Base-by-base conservation (phyloP, 2,113 vertebrate genomes). In the Piliocolobus tephrosceles region DNA sequence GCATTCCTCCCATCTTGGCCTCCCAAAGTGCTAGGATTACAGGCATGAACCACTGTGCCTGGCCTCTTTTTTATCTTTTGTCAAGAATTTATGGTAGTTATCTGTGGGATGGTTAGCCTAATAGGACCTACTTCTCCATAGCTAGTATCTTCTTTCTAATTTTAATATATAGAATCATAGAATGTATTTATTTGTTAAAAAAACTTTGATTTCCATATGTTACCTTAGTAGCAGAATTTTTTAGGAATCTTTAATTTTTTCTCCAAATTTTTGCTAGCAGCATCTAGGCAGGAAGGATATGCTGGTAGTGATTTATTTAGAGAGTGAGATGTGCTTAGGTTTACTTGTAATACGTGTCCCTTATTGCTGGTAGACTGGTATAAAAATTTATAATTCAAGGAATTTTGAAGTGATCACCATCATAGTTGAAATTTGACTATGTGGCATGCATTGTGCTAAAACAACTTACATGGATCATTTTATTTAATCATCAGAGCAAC, bases 141-240 rank as follows among this genome's bases (percentile, higher is more conserved):
- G 27, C 32, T 91, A 22, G 70, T 52, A 55, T 4, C 58, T 78
- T 35, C 50, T 94, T 90, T 88, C 38, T 93, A 57, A 57, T 83
- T 61, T 72, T 96, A 92, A 75, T 88, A 78, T 79, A 11, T 82
- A 84, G 45, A 73, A 27, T 57, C 76, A n/a, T 38, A 45, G 35
- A 47, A 20, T 92, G 22, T 93, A 80, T 95, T 90, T 68, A 64
- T 30, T 47, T 80, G 23, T 88, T 58, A 58, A 88, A 73, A 96
- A 93, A 78, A 50, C 18, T 68, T 45, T 91, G 17, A 84, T 95
- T 97, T 97, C 58, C 32, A 89, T 13, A 3, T 85, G 20, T 82
- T 94, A 92, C 17, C 38, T 90, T 57, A 45, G 91, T 27, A 88
- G 70, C 87, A 90, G 80, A 87, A 90, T 90, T 93, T 95, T 81